phyloP scores from a whole-genome alignment of 1,140 invertebrate species.

The Brevipalpus yothersi region DNA sequence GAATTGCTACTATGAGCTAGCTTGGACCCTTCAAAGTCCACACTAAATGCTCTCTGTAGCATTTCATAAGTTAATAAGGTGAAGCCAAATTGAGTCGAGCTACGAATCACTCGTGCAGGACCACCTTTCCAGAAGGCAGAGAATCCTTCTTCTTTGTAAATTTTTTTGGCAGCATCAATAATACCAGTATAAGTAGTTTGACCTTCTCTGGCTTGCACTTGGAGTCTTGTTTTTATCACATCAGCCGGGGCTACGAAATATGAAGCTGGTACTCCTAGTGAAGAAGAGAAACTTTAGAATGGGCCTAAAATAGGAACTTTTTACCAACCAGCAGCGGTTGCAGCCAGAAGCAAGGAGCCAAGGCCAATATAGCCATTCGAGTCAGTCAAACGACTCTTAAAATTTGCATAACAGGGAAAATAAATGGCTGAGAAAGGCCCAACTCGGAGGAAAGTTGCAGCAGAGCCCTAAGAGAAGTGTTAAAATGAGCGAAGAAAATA shows the following conservation, averaged over 20 bases:
- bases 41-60: too few species aligned
- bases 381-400: conserved; percentile 47
- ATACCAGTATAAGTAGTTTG: conserved; percentile 90
- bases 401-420: conserved; percentile 88
- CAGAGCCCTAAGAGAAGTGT: conserved; percentile 37
- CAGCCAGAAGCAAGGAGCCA: conserved; percentile 54
- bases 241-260: conserved; percentile 92
- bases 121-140: too few species aligned
- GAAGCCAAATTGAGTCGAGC: conserved; percentile 94
- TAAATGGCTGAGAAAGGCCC: conserved; percentile 96
- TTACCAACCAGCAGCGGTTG: conserved; percentile 35
- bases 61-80: conserved; percentile 89
- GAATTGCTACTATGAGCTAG: too few species aligned
- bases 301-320: too few species aligned
- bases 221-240: conserved; percentile 92
- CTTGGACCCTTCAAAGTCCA: too few species aligned
- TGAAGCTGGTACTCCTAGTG: conserved; percentile 79
- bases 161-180: conserved; percentile 66
- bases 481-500: not conserved
- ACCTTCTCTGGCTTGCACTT: conserved; percentile 77
- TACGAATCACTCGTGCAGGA: conserved; percentile 52
- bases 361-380: conserved; percentile 85
- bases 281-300: too few species aligned
- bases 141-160: conserved; percentile 86
- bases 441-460: conserved; percentile 76